Percentiles rank a stretch among this genome's conserved stretches.
These are phyloP conservation scores for Neodiprion pinetum DNA, from an alignment of 1,140 invertebrate species.

Conservation along the genomic window DNA sequence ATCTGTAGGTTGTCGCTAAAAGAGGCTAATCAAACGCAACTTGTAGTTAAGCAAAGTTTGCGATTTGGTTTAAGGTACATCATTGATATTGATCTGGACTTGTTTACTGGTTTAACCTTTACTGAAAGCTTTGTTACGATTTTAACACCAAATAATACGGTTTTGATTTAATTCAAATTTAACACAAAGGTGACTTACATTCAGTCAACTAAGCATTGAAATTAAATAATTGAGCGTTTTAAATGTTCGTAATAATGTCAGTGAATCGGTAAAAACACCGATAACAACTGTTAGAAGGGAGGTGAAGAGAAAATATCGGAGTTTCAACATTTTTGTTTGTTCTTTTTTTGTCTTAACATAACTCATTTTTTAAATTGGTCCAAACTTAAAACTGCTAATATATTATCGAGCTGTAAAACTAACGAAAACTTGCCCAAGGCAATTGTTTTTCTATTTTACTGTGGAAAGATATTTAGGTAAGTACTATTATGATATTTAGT, in stretches of 20 bases:
- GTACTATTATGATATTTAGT: not conserved
- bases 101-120: not conserved
- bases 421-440: not conserved
- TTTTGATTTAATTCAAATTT: not conserved
- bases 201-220: not conserved
- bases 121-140: not conserved
- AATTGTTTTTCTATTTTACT: not conserved
- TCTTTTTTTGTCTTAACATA: no score
- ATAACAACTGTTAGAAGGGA: no score
- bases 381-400: no score
- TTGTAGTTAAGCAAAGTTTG: slow-evolving; percentile 12
- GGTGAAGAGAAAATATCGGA: no score
- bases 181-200: not conserved
- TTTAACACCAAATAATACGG: not conserved
- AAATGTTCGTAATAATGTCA: no score
- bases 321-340: no score
- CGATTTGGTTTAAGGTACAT: slow-evolving; percentile 17
- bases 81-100: slow-evolving; percentile 15
- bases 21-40: slow-evolving; percentile 46
- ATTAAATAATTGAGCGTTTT: not conserved
- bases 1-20: slow-evolving; percentile 52
- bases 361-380: no score
- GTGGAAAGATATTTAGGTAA: not conserved
- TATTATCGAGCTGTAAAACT: not conserved
- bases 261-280: no score